These are phyloP conservation scores for Drosophila busckii DNA, from an alignment of 1,140 invertebrate genomes.

Conservation along the genomic window DNA sequence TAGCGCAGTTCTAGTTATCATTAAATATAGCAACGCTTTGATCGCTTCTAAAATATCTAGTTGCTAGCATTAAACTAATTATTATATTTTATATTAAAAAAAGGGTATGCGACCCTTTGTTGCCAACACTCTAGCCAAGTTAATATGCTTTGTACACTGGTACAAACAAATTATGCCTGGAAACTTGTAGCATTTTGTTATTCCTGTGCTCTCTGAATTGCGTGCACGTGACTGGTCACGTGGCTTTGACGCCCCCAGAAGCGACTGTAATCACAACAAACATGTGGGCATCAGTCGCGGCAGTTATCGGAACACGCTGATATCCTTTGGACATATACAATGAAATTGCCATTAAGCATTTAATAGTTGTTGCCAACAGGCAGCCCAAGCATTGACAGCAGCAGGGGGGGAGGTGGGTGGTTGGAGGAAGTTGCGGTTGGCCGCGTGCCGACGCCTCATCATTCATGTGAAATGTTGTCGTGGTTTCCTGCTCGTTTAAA, in stretches of 20 bases:
- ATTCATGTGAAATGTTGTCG: slow-evolving; percentile 51
- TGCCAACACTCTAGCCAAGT: too few species aligned
- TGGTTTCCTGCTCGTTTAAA: slow-evolving; percentile 40
- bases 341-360: slow-evolving; percentile 54
- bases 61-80: too few species aligned
- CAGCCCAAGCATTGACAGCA: slow-evolving; percentile 29
- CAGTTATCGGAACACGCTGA: slow-evolving; percentile 49
- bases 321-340: slow-evolving; percentile 41
- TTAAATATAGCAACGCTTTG: too few species aligned
- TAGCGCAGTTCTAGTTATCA: too few species aligned
- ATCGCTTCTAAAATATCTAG: too few species aligned
- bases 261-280: slow-evolving; percentile 62
- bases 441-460: slow-evolving; percentile 59
- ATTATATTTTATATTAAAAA: too few species aligned
- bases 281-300: slow-evolving; percentile 57
- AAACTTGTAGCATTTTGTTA: slow-evolving; percentile 36
- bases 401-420: neutral
- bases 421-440: slow-evolving; percentile 37
- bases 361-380: slow-evolving; percentile 59
- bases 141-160: too few species aligned
- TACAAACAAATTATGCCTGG: neutral
- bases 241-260: slow-evolving; percentile 38
- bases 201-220: slow-evolving; percentile 50
- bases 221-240: slow-evolving; percentile 68
- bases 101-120: too few species aligned